These are phyloP conservation scores for Mus spretus DNA, from an alignment of 2,797 vertebrate genomes.

Conservation along the genomic window DNA sequence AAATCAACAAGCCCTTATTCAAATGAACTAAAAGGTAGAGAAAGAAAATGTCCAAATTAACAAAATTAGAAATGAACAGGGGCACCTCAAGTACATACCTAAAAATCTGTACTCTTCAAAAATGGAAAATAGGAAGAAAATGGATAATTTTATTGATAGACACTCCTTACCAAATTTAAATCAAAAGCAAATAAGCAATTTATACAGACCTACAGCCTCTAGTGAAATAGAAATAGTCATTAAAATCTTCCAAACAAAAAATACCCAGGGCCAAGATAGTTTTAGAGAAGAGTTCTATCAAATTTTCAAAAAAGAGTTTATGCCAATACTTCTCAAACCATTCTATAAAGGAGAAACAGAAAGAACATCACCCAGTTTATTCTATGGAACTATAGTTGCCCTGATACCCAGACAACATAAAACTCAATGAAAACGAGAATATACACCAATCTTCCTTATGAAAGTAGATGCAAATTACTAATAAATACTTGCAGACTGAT, in stretches of 20 bases:
- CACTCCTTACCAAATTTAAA: neutral
- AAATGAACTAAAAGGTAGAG: too few relatives aligned
- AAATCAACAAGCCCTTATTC: too few relatives aligned
- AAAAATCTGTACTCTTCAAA: neutral
- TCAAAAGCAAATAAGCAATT: neutral
- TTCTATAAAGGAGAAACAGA: neutral
- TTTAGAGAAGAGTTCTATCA: neutral
- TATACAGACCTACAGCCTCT: neutral
- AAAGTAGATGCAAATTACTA: too few relatives aligned
- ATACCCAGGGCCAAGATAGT: too few relatives aligned
- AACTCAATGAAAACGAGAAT: neutral
- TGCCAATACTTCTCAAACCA: neutral
- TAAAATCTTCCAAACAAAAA: too few relatives aligned
- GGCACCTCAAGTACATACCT: neutral
- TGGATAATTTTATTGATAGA: neutral
- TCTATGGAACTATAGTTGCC: too few relatives aligned
- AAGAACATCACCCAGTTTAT: neutral
- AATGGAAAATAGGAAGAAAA: neutral
- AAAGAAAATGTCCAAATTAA: too few relatives aligned
- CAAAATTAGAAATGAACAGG: neutral
- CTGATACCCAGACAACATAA: neutral
- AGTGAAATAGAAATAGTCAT: too few relatives aligned
- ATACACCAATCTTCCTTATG: neutral
- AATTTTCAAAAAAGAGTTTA: neutral
- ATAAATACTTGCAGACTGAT: too few relatives aligned